Conservation (phyloP, 2,797 vertebrate genomes). For the Choloepus didactylus region DNA sequence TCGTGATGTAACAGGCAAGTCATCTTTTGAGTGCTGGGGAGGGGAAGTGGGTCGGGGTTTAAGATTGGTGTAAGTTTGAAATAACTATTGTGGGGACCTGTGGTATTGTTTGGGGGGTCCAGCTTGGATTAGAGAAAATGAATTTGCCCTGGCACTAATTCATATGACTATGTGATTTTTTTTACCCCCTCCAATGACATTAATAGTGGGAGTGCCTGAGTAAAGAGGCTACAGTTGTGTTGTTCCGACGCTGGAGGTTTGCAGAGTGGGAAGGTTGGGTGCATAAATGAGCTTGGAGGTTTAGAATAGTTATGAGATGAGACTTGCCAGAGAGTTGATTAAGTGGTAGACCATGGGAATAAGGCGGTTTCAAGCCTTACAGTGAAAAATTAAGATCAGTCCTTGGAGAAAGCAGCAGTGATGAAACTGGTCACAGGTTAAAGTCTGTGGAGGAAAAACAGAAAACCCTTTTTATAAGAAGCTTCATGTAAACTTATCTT, state of each 20-base stretch:
- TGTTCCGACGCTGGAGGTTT: neutral
- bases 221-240: neutral
- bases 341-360: neutral
- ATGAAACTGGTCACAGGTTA: neutral
- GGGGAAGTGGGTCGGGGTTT: neutral
- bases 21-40: neutral
- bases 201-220: neutral
- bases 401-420: neutral
- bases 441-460: neutral
- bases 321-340: neutral
- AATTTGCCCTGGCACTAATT: neutral
- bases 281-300: neutral
- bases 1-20: neutral
- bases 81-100: neutral
- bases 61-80: neutral
- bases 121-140: neutral
- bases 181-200: neutral
- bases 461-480: conserved; percentile 31
- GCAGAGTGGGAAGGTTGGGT: neutral
- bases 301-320: neutral
- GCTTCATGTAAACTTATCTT: neutral
- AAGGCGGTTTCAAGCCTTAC: neutral
- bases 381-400: neutral
- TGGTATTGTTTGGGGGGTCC: neutral
- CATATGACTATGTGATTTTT: neutral